Base-by-base conservation (phyloP, 2,888 invertebrate species). In the Callyntrura guangdongensis region DNA sequence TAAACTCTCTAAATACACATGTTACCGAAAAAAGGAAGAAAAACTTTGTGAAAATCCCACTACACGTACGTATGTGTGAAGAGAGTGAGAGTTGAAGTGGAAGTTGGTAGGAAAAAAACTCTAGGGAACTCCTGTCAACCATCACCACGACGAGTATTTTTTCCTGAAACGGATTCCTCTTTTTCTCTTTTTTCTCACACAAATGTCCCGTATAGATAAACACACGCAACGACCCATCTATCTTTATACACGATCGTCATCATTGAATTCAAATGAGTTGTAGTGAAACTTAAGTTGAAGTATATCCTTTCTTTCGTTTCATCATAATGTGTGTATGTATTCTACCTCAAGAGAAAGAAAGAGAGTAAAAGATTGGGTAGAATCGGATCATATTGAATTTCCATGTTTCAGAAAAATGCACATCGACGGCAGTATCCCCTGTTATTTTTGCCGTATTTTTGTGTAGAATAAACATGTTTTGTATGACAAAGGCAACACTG, bases 41-140 rank as follows among this genome's bases (percentile, higher is more conserved):
- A 81, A 81, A 82, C 22, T 82, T 36, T 36, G 36, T 36, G 6
- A 36, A 36, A 36, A 36, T 36, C 6, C 36, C 36, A 36, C 3
- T 36, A 36, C 36, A n/a, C 14, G n/a, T 77, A 11, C 64, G 22
- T 22, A 12, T 45, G 53, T 53, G 56, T 53, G 79, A 36, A 77
- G 20, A 77, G 45, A n/a, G 27, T 27, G 81, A 81, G 72, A 88
- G 83, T 79, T 83, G 72, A 83, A 82, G 82, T 89, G 74, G 74
- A 89, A 87, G 81, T 27, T 45, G 53, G 88, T n/a, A 47, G 36
- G 36, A 74, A 72, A 82, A 47, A 89, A 89, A 77, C 89, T 84
- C 89, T 85, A 64, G 89, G 89, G 89, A 89, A 74, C 84, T 84
- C 77, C 20, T 89, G 89, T 89, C 89, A 89, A 79, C 89, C 74